Conservation (phyloP, 2,797 vertebrate genomes). For the Bryconaethiops microstoma region DNA sequence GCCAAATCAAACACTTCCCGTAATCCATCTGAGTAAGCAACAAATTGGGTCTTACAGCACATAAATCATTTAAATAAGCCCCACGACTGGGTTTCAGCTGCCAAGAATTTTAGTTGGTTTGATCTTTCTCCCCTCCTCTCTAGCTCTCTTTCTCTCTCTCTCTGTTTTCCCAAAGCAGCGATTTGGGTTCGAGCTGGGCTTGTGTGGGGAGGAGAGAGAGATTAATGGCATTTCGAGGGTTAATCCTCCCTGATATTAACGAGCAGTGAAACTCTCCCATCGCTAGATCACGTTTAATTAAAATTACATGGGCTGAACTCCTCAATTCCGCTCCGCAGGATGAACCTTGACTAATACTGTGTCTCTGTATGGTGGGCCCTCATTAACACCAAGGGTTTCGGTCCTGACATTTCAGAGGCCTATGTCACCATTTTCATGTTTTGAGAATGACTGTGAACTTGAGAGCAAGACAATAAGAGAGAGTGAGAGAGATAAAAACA, state of each 20-base stretch:
- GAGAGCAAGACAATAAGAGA: neutral
- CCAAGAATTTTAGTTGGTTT: neutral
- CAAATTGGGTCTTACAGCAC: neutral
- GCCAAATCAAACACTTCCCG: neutral
- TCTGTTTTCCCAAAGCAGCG: neutral
- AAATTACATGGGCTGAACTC: conserved; percentile 19
- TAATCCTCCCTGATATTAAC: conserved; percentile 30
- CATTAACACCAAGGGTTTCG: conserved; percentile 1
- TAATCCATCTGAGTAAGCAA: neutral
- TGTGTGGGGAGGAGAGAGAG: conserved; percentile 24
- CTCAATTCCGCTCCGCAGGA: neutral
- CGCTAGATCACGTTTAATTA: conserved; percentile 43
- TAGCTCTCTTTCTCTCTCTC: no score
- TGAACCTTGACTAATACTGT: conserved; percentile 29
- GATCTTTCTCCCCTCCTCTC: neutral
- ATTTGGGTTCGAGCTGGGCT: conserved; percentile 9
- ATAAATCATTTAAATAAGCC: neutral
- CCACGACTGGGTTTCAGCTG: neutral
- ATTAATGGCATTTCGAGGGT: conserved; percentile 26
- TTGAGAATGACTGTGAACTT: neutral
- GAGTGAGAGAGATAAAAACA: neutral
- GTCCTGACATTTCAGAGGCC: neutral
- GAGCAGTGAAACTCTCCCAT: conserved; percentile 40
- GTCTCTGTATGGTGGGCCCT: neutral
- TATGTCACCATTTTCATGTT: conserved; percentile 4